phyloP scores from a whole-genome alignment of 2,113 vertebrate species.

The Opisthocomus hoazin region DNA sequence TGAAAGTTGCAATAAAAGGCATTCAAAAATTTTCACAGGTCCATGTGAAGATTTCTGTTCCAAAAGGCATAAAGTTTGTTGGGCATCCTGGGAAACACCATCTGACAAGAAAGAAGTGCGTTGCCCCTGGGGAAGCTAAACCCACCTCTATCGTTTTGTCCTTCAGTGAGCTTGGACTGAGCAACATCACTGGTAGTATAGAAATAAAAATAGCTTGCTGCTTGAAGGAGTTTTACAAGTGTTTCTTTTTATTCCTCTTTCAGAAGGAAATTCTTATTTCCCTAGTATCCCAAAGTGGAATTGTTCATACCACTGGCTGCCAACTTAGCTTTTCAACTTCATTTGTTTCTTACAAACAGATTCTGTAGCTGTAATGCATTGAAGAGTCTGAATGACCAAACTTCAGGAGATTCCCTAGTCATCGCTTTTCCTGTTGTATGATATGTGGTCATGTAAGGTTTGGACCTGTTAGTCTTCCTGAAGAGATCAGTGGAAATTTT shows the following conservation, averaged over 20 bases:
- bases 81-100: conserved; percentile 88
- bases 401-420: background rate
- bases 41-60: conserved; percentile 85
- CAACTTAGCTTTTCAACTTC: background rate
- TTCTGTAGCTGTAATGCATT: background rate
- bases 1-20: background rate
- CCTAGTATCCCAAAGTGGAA: background rate
- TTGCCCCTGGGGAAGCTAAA: conserved; percentile 81
- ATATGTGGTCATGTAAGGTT: background rate
- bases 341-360: background rate
- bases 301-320: background rate
- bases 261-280: background rate
- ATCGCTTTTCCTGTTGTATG: background rate
- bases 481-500: background rate
- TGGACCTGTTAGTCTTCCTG: background rate
- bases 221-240: background rate
- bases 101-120: conserved; percentile 86
- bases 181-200: conserved; percentile 84
- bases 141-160: conserved; percentile 85
- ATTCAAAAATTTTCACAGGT: conserved; percentile 69
- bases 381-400: background rate
- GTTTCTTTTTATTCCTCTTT: background rate
- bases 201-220: background rate
- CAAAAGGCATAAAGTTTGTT: conserved; percentile 87
- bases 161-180: conserved; percentile 83